phyloP scores from a whole-genome alignment of 2,888 invertebrate species.

The Podotricha telesiphe region DNA sequence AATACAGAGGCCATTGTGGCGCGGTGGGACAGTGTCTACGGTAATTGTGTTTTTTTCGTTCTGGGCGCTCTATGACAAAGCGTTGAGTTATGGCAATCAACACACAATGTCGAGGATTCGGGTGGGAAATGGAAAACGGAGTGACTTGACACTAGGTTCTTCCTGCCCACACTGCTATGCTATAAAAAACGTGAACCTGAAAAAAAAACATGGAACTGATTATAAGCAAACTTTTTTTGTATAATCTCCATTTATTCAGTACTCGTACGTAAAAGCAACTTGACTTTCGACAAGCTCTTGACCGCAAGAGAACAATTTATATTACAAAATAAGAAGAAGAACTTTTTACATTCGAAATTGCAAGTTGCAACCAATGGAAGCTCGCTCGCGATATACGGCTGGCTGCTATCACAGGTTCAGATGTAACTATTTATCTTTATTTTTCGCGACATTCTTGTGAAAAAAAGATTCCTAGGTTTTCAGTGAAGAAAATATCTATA shows the following conservation, averaged over 20 bases:
- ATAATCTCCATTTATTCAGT: not conserved
- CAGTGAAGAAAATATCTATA: not conserved
- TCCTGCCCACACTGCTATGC: too few relatives aligned
- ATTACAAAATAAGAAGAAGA: conserved; percentile 65
- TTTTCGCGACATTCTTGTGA: conserved; percentile 52
- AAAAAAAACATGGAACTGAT: too few relatives aligned
- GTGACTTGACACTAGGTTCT: too few relatives aligned
- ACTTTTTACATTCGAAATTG: conserved; percentile 65
- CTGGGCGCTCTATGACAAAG: too few relatives aligned
- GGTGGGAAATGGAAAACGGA: too few relatives aligned
- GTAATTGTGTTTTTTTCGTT: too few relatives aligned
- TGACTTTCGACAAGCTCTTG: conserved; percentile 53
- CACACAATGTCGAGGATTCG: too few relatives aligned
- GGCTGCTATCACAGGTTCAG: conserved; percentile 52
- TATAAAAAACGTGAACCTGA: too few relatives aligned
- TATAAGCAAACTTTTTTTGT: not conserved
- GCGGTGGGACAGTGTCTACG: too few relatives aligned
- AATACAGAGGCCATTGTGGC: too few relatives aligned
- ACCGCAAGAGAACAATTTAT: conserved; percentile 67
- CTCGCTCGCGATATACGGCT: conserved; percentile 56
- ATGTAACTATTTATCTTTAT: conserved; percentile 58
- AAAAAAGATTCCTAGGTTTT: conserved; percentile 43
- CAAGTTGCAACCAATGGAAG: conserved; percentile 64
- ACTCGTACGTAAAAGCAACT: not conserved
- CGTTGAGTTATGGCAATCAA: too few relatives aligned